Conservation (phyloP, 2,797 vertebrate species). For the Fistularia tabacaria region DNA sequence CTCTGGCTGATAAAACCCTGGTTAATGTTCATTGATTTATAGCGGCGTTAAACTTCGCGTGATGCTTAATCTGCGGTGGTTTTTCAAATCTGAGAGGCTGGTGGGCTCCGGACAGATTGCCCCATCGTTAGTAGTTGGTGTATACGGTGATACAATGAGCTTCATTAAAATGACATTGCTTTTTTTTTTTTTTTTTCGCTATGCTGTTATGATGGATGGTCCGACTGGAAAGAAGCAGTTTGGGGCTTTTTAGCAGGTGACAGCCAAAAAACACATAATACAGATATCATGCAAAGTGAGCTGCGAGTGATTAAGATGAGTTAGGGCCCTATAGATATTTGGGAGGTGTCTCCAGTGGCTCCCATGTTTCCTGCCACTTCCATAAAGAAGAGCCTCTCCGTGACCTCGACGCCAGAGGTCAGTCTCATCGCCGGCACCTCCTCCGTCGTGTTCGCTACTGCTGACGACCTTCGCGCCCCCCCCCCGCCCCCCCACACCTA, state of each 20-base stretch:
- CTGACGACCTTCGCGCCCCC: background rate
- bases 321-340: constrained; percentile 24
- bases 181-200: constrained; percentile 8
- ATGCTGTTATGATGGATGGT: constrained; percentile 27
- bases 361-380: constrained; percentile 44
- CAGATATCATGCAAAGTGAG: constrained; percentile 49
- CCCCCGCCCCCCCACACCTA: constrained; percentile 17
- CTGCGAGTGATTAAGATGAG: constrained; percentile 61
- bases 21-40: constrained; percentile 42
- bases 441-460: constrained; percentile 18
- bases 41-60: constrained; percentile 9
- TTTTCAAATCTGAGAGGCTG: constrained; percentile 25
- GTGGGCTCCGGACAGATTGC: constrained; percentile 16
- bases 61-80: constrained; percentile 11
- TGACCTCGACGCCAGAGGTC: constrained; percentile 48
- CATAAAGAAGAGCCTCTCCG: constrained; percentile 43
- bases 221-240: constrained; percentile 18
- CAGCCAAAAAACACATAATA: constrained; percentile 38
- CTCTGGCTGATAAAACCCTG: constrained; percentile 25
- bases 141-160: constrained; percentile 20
- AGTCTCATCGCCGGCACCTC: constrained; percentile 45
- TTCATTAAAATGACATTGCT: background rate
- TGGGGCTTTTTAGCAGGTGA: constrained; percentile 29
- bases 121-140: constrained; percentile 41
- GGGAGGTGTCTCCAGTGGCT: constrained; percentile 33